Conservation (phyloP, 2,888 invertebrate species). For the Drosophila quasianomalipes region DNA sequence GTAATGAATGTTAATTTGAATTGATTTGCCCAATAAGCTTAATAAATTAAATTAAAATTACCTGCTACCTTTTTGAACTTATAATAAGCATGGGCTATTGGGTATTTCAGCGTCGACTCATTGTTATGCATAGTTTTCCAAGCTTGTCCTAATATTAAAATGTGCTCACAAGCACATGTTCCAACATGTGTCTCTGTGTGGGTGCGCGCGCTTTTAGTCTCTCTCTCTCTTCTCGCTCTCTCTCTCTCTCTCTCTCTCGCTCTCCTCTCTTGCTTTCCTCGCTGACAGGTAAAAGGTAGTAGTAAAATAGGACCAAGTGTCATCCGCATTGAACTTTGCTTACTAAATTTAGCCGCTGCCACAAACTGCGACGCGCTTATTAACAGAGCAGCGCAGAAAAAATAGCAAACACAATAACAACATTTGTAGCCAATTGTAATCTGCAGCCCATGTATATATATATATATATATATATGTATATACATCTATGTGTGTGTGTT, state of each 20-base stretch:
- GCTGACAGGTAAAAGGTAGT: constrained; percentile 14
- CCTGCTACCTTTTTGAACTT: background rate
- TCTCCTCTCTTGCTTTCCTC: background rate
- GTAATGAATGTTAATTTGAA: background rate
- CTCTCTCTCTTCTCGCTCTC: background rate
- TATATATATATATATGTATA: background rate
- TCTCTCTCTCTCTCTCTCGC: constrained; percentile 3
- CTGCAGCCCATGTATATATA: constrained; percentile 25
- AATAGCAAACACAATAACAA: constrained; percentile 16
- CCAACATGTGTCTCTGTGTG: constrained; percentile 7
- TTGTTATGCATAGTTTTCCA: constrained; percentile 2
- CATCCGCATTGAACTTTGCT: constrained; percentile 65
- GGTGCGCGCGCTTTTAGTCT: background rate
- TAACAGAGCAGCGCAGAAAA: constrained; percentile 48
- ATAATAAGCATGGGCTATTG: background rate
- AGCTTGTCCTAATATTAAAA: constrained; percentile 39
- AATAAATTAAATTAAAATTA: background rate
- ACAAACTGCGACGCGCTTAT: constrained; percentile 71
- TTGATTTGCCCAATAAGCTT: background rate
- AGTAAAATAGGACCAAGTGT: constrained; percentile 48
- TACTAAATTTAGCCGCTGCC: constrained; percentile 66
- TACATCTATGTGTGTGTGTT: constrained; percentile 4
- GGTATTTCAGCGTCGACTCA: constrained; percentile 12
- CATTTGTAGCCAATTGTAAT: constrained; percentile 49
- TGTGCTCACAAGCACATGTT: constrained; percentile 35